Evolutionary conservation across 2,797 vertebrate species (phyloP).

Genomic region (Melanotaenia trifasciata): DNA sequence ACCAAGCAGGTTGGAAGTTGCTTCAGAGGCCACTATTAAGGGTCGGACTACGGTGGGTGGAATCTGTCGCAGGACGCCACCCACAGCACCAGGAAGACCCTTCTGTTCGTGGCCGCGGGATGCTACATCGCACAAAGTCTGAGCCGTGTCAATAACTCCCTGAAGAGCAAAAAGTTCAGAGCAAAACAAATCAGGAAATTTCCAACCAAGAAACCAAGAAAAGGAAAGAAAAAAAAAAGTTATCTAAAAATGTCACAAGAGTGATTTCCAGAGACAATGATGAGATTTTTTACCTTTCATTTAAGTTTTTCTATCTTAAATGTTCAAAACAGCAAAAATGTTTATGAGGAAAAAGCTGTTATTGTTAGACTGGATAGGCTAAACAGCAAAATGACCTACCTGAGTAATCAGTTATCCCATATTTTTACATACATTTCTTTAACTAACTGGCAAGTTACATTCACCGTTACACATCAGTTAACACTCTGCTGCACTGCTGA

Average conservation of each 20-base stretch:
- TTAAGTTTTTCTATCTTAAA: too few relatives aligned
- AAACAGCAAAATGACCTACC: too few relatives aligned
- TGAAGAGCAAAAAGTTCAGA: conserved; percentile 9
- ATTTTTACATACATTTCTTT: too few relatives aligned
- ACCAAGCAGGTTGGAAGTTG: conserved; percentile 92
- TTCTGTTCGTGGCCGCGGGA: conserved; percentile 93
- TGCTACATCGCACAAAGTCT: conserved; percentile 92
- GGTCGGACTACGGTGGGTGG: conserved; percentile 94
- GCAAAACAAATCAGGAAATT: background rate
- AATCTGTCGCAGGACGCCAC: conserved; percentile 92
- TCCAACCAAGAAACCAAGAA: background rate
- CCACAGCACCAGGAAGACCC: conserved; percentile 91
- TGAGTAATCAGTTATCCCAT: too few relatives aligned
- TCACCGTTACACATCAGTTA: background rate
- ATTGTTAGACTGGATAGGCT: too few relatives aligned
- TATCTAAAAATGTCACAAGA: too few relatives aligned
- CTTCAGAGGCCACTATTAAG: conserved; percentile 92
- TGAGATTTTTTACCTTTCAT: too few relatives aligned
- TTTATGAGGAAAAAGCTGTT: too few relatives aligned
- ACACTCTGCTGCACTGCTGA: background rate
- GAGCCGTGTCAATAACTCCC: conserved; percentile 81
- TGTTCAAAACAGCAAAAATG: too few relatives aligned
- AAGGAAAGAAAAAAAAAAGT: background rate
- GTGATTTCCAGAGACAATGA: too few relatives aligned
- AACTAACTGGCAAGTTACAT: too few relatives aligned